These are phyloP conservation scores for Condylostylus longicornis DNA, from an alignment of 1,140 invertebrate species.

Conservation along the genomic window DNA sequence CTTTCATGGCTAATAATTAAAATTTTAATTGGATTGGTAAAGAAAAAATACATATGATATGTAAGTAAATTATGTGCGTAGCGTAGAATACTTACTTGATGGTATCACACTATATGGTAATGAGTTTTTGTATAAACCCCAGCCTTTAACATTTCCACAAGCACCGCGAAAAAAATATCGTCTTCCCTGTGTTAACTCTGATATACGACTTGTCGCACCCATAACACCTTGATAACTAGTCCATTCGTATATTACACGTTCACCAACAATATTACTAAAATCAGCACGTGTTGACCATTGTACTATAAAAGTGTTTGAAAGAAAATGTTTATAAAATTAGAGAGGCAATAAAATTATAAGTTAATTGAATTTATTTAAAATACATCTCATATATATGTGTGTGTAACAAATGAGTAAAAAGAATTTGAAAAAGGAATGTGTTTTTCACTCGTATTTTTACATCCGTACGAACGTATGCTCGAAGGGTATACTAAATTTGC, in stretches of 20 bases:
- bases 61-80: background rate
- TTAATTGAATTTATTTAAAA: slow-evolving; percentile 9
- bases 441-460: too few species aligned
- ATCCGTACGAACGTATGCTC: too few species aligned
- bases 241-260: slow-evolving; percentile 54
- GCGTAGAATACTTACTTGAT: slow-evolving; percentile 54
- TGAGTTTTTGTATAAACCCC: slow-evolving; percentile 57
- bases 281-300: slow-evolving; percentile 76
- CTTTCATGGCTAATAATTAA: background rate
- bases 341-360: slow-evolving; percentile 3
- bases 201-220: slow-evolving; percentile 47
- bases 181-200: slow-evolving; percentile 61
- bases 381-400: too few species aligned
- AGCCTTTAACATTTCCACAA: slow-evolving; percentile 82
- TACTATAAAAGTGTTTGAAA: slow-evolving; percentile 48
- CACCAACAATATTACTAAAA: slow-evolving; percentile 62
- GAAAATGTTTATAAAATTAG: slow-evolving; percentile 4
- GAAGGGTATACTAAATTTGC: too few species aligned
- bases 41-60: background rate
- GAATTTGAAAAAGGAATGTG: too few species aligned
- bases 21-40: background rate
- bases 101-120: slow-evolving; percentile 70
- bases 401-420: too few species aligned
- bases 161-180: slow-evolving; percentile 76
- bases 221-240: slow-evolving; percentile 42